A percentile compares a stretch with the other conserved stretches of the same genome.
Conservation (phyloP, 2,113 vertebrate species). For the Accipiter virgatus region DNA sequence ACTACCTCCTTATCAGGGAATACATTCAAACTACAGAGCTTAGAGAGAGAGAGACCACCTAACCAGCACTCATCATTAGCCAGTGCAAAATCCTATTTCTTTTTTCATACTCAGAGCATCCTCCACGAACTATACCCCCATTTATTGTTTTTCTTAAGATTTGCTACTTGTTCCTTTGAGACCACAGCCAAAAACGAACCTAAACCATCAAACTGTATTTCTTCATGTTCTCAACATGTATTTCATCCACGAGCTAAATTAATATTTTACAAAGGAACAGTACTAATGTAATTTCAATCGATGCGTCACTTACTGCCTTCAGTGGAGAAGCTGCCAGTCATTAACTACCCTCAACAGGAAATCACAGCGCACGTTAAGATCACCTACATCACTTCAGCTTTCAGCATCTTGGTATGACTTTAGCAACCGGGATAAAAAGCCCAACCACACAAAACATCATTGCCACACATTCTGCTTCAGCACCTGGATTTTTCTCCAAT, state of each 20-base stretch:
- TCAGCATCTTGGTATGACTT: not conserved
- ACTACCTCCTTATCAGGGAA: not conserved
- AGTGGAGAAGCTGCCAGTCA: not conserved
- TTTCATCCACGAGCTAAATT: not conserved
- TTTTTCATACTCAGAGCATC: not conserved
- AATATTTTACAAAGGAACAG: not conserved
- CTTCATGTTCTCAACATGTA: not conserved
- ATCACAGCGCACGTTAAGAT: not conserved
- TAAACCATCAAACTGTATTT: not conserved
- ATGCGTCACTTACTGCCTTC: not conserved
- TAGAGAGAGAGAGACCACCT: not conserved
- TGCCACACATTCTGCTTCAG: not conserved
- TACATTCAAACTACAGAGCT: not conserved
- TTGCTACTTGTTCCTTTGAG: not conserved
- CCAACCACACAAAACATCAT: not conserved
- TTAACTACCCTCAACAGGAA: not conserved
- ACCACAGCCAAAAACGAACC: not conserved
- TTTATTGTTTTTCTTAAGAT: not conserved
- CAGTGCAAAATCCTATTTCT: not conserved
- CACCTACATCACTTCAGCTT: not conserved
- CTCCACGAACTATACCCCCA: not conserved
- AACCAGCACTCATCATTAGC: not conserved
- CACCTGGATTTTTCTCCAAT: not conserved
- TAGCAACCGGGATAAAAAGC: not conserved
- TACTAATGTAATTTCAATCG: not conserved